Evolutionary conservation across 2,888 invertebrate genomes (phyloP), one percentile per base, ranked within the genome.

Genomic region (Dione juno): DNA sequence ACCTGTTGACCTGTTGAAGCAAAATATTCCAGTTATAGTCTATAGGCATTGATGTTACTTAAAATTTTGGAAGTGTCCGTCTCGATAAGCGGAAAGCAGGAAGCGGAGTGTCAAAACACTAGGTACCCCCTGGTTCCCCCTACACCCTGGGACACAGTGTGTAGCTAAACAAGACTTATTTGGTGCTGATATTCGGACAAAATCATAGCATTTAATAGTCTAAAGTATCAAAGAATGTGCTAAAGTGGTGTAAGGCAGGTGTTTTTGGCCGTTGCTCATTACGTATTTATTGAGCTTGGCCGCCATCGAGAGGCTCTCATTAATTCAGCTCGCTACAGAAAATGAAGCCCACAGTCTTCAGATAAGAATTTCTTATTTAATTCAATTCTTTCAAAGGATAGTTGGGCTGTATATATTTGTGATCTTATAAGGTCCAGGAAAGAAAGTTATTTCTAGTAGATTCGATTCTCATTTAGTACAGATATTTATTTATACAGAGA

Each of bases 211-310:
- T 40, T 13, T 13, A 41, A 64, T 35, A 37, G 50, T 19, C 35
- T 50, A n/a, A 37, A 37, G n/a, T 19, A 50, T 19, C 61, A 9
- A 52, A 53, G 61, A 61, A 52, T 61, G 67, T 68, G 61, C 14
- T 53, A 43, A 53, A 67, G 19, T 52, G 61, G 40, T 52, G 14
- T 13, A 59, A 52, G 61, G 28, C 61, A 67, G 67, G 67, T 67
- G 67, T 68, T 66, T 59, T 61, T 53, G 68, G 59, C 45, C 72
- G 72, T 68, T 73, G 70, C 82, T 83, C 85, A 86, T 88, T 86
- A 85, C 79, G 80, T 86, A 87, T 88, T 88, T 87, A 88, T 84
- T 82, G 86, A 81, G 80, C 80, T 78, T 77, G 79, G 78, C 82
- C 80, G 78, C 82, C 77, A 80, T 81, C 81, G 78, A 53, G 68